Conservation (phyloP, 1,140 invertebrate species). For the Notospermus geniculatus region DNA sequence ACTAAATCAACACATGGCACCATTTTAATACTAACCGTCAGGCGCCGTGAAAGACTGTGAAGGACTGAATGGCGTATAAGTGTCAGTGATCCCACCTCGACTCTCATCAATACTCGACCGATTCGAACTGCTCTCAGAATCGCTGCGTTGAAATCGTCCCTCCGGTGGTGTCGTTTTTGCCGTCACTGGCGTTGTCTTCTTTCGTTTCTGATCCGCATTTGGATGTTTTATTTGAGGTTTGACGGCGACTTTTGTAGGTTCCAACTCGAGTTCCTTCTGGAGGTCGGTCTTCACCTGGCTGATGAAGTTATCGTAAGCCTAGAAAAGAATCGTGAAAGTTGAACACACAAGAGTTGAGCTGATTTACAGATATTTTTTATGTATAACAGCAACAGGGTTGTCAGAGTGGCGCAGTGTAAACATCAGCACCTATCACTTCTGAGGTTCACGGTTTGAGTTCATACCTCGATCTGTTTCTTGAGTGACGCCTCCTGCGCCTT, state of each 20-base stretch:
- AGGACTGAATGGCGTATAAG: no score
- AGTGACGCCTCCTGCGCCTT: conserved; percentile 60
- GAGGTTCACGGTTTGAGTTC: no score
- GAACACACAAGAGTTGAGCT: no score
- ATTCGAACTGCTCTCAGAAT: conserved; percentile 18
- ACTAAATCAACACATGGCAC: no score
- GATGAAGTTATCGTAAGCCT: conserved; percentile 60
- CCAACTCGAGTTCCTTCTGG: conserved; percentile 53
- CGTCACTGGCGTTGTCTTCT: background rate
- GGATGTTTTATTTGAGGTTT: conserved; percentile 61
- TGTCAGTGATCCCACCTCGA: conserved; percentile 17
- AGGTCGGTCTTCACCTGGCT: conserved; percentile 55
- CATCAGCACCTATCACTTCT: no score
- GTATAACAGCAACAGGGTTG: no score
- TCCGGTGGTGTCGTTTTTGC: background rate
- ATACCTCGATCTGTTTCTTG: conserved; percentile 61
- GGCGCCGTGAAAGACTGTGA: no score
- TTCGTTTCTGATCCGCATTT: conserved; percentile 32
- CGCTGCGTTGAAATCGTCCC: background rate
- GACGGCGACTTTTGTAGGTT: conserved; percentile 39
- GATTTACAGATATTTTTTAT: no score
- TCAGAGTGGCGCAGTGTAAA: no score
- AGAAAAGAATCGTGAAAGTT: conserved; percentile 22
- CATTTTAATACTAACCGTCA: no score
- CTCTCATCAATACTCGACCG: conserved; percentile 28